Evolutionary conservation across 2,113 vertebrate species (phyloP).

Genomic region (Apeltes quadracus): DNA sequence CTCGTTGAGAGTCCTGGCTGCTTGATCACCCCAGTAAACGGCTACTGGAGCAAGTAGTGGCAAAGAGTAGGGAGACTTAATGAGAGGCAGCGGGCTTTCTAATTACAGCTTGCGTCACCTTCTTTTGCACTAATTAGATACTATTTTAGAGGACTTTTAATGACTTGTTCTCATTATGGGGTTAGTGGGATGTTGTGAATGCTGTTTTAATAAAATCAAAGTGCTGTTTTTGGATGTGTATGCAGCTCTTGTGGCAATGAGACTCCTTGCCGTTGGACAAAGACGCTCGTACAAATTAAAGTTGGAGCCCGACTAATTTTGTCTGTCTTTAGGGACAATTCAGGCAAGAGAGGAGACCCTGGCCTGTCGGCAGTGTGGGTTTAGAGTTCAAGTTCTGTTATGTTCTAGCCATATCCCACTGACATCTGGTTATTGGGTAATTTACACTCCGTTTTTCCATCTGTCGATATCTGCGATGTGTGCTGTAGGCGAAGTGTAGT

Average conservation of each 20-base stretch:
- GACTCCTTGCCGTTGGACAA: conserved; percentile 36
- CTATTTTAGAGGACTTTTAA: conserved; percentile 69
- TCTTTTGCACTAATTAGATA: conserved; percentile 57
- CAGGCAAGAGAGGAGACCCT: background rate
- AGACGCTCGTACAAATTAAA: conserved; percentile 43
- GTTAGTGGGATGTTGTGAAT: conserved; percentile 35
- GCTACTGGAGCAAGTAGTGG: conserved; percentile 52
- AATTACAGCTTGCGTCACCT: conserved; percentile 69
- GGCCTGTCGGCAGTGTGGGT: conserved; percentile 3
- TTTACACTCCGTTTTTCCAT: background rate
- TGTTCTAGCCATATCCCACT: background rate
- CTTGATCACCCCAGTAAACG: conserved; percentile 62
- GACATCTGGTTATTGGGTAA: background rate
- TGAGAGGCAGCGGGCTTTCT: conserved; percentile 53
- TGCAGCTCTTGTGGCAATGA: conserved; percentile 20
- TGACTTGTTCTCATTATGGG: conserved; percentile 47
- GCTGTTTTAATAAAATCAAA: conserved; percentile 58
- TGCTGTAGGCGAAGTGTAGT: conserved; percentile 6
- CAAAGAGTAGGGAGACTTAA: conserved; percentile 48
- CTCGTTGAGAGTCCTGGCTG: conserved; percentile 62
- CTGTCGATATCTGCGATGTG: background rate
- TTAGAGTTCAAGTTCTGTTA: background rate
- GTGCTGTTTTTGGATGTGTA: conserved; percentile 52
- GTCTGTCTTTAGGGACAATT: conserved; percentile 24
- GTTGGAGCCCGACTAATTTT: conserved; percentile 45